Percentiles rank a stretch among this genome's conserved stretches.
phyloP scores from a whole-genome alignment of 2,113 vertebrate genomes.

The Sinocyclocheilus rhinocerous region DNA sequence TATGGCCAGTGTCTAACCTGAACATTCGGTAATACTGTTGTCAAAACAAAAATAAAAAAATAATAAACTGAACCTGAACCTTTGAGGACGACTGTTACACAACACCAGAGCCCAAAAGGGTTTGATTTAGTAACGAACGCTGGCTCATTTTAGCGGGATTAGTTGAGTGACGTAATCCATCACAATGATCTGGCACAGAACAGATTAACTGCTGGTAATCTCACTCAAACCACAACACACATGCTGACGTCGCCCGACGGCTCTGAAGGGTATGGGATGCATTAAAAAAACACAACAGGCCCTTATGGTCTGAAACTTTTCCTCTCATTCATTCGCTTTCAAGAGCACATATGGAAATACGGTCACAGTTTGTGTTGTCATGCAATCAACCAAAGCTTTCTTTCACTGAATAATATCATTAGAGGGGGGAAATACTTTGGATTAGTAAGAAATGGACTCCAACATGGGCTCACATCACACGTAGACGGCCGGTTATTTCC shows the following conservation, averaged over 20 bases:
- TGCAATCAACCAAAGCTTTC: neutral
- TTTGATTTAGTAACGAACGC: neutral
- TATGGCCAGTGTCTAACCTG: neutral
- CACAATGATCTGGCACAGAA: constrained; percentile 46
- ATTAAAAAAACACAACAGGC: constrained; percentile 59
- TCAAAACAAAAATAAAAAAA: neutral
- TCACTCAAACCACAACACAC: constrained; percentile 36
- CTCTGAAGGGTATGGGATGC: constrained; percentile 69
- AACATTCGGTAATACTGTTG: neutral
- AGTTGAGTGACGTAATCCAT: constrained; percentile 65
- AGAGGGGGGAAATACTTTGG: neutral
- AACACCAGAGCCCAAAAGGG: neutral
- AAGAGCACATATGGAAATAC: neutral
- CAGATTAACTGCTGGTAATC: constrained; percentile 66
- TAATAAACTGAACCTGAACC: neutral
- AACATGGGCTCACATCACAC: neutral
- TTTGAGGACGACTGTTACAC: neutral
- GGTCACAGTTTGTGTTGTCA: neutral
- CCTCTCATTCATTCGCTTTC: neutral
- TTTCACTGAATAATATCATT: neutral
- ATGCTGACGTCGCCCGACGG: constrained; percentile 71
- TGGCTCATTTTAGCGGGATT: constrained; percentile 58
- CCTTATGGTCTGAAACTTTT: neutral
- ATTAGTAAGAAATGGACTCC: neutral
- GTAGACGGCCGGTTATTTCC: constrained; percentile 30